Base-by-base conservation (phyloP, 2,113 vertebrate species). In the Megaceryle maxima region DNA sequence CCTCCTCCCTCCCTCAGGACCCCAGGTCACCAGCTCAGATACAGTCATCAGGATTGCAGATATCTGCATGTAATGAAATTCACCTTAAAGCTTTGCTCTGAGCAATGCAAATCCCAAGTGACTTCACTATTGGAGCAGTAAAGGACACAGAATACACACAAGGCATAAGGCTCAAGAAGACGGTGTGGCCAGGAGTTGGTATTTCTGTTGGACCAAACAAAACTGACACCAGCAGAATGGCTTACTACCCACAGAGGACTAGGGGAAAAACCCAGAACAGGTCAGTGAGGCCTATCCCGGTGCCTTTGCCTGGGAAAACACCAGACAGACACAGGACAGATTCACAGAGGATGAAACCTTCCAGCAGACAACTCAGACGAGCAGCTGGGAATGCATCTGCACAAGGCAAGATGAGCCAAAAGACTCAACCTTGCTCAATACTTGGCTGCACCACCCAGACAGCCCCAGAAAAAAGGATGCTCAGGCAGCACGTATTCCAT, bases 151-250 rank as follows among this genome's bases (percentile, higher is more conserved):
- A 48, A 63, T 4, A 48, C 13, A 6, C 41, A 55, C 26, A 11
- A 0, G 1, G 16, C 28, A 14, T 5, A 13, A 64, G 25, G 43
- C 66, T 50, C 0, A 0, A 31, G 33, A 63, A 39, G 13, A 28
- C 31, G 33, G 48, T 2, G 14, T 12, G 8, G 41, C 29, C 59
- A 77, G 7, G 19, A 50, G 25, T n/a, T 39, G 41, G 2, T 6
- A 28, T 20, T 85, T 66, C 60, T 41, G 12, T 31, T 29, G 83
- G 24, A 44, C 20, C 59, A 48, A 62, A 67, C 4, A 74, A 43
- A 83, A 77, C 9, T 5, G 21, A 53, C 55, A 62, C 12, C 55
- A 51, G 48, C 20, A 46, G 6, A 75, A 81, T 21, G 46, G 39
- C 46, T 48, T 20, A 63, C 8, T 15, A 39, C 51, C 33, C 13